Conservation (phyloP, 2,113 vertebrate species). For the Opisthocomus hoazin region DNA sequence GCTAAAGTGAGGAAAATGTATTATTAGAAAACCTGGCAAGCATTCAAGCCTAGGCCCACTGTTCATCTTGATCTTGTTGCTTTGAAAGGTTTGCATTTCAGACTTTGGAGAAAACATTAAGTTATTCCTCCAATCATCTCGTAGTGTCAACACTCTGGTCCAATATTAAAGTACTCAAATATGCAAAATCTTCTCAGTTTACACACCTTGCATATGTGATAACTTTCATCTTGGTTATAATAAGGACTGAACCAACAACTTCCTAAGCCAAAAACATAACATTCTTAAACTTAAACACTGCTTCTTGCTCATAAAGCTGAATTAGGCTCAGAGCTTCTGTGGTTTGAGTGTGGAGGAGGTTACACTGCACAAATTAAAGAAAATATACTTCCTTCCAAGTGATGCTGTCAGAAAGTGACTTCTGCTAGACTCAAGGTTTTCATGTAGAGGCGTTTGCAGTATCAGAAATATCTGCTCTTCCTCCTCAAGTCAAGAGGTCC, state of each 20-base stretch:
- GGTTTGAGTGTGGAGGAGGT: conserved; percentile 26
- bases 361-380: conserved; percentile 35
- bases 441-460: neutral
- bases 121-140: neutral
- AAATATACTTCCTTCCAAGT: conserved; percentile 36
- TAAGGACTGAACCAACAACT: neutral
- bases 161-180: conserved; percentile 21
- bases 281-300: neutral
- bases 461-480: conserved; percentile 2
- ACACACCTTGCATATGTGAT: neutral
- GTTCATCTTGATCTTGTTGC: neutral
- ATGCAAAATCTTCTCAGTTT: conserved; percentile 11
- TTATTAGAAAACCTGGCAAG: neutral
- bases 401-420: conserved; percentile 25
- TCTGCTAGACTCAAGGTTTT: conserved; percentile 31
- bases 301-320: conserved; percentile 4
- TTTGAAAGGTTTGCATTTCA: neutral
- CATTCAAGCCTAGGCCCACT: neutral
- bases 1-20: neutral
- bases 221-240: neutral
- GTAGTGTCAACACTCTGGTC: neutral
- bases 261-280: conserved; percentile 13
- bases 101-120: neutral
- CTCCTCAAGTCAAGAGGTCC: neutral
- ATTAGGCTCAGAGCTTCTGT: conserved; percentile 9